Conservation (phyloP, 2,888 invertebrate species). For the Amblyjoppa fuscipennis region DNA sequence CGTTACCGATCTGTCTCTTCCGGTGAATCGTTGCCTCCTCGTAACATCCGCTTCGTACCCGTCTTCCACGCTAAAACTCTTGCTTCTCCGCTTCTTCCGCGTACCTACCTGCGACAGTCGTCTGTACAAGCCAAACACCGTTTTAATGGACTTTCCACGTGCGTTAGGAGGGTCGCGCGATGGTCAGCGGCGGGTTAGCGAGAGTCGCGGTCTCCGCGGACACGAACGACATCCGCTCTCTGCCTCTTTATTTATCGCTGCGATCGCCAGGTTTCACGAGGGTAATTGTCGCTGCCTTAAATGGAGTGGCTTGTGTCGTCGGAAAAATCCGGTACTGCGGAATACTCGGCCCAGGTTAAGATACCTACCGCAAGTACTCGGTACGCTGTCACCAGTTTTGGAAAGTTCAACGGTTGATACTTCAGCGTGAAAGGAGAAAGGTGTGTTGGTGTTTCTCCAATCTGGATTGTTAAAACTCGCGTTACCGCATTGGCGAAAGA, state of each 20-base stretch:
- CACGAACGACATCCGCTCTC: not conserved
- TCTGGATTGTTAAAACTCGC: not conserved
- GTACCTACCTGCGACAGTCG: not conserved
- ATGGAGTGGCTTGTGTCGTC: constrained; percentile 26
- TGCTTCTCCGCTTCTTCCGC: not conserved
- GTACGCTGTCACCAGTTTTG: constrained; percentile 28
- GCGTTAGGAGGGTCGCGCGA: constrained; percentile 40
- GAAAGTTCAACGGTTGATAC: constrained; percentile 13
- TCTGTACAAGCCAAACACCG: not conserved
- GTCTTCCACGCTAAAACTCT: not conserved
- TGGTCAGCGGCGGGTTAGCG: constrained; percentile 31
- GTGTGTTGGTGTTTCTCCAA: constrained; percentile 15
- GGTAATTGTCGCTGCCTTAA: constrained; percentile 51
- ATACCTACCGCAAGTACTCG: not conserved
- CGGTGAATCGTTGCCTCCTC: not conserved
- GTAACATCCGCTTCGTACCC: not conserved
- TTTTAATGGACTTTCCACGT: constrained; percentile 50
- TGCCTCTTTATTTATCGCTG: not conserved
- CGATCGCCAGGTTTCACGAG: constrained; percentile 37
- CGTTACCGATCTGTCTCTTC: not conserved
- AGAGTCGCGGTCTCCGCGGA: constrained; percentile 6
- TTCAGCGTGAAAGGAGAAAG: constrained; percentile 42
- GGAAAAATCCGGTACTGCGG: constrained; percentile 39
- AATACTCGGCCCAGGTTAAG: not conserved
- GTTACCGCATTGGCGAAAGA: not conserved